Conservation (phyloP, 2,888 invertebrate species). For the Calameuta filiformis region DNA sequence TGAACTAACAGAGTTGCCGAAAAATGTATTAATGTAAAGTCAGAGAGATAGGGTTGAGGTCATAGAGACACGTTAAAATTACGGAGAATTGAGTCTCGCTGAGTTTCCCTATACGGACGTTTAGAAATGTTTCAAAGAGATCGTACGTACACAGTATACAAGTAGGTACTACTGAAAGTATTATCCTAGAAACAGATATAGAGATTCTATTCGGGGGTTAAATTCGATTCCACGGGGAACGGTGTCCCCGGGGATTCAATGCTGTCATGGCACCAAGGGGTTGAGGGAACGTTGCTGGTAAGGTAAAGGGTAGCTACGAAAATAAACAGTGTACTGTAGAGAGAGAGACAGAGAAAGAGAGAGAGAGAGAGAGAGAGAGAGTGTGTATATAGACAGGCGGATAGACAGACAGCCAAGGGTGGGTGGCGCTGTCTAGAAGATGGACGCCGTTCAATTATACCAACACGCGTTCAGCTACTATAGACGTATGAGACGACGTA, state of each 20-base stretch:
- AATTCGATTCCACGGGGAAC: conserved; percentile 44
- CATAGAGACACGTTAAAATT: not conserved
- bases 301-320: conserved; percentile 9
- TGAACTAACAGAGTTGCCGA: conserved; percentile 26
- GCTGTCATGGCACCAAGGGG: not conserved
- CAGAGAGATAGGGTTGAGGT: not conserved
- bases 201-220: conserved; percentile 41
- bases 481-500: conserved; percentile 2
- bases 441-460: conserved; percentile 54
- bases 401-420: conserved; percentile 33
- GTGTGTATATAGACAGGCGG: conserved; percentile 18
- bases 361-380: not conserved
- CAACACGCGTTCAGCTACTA: conserved; percentile 28
- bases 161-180: not conserved
- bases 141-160: not conserved
- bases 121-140: not conserved
- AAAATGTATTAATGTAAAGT: conserved; percentile 25
- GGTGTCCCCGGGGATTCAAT: conserved; percentile 22
- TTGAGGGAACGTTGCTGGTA: not conserved
- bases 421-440: conserved; percentile 38
- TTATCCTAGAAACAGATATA: not conserved
- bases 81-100: not conserved
- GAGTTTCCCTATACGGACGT: not conserved
- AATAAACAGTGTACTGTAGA: conserved; percentile 20
- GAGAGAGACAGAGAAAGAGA: not conserved